These are phyloP conservation scores for Clanis bilineata DNA, from an alignment of 2,888 invertebrate species.

Conservation along the genomic window DNA sequence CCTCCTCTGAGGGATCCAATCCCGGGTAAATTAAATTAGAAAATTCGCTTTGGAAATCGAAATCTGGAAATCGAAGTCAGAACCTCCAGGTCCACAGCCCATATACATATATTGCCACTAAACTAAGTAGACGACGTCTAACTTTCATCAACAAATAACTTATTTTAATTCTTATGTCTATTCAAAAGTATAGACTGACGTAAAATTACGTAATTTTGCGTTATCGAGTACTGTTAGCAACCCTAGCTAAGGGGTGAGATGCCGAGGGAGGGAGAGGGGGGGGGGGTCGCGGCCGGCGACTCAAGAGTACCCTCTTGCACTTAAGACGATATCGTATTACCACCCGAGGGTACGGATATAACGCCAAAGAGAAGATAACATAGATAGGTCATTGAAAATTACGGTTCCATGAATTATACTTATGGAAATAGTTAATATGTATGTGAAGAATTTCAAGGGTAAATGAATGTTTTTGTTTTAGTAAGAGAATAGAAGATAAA, in stretches of 20 bases:
- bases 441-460: background rate
- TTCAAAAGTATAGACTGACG: background rate
- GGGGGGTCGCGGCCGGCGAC: constrained; percentile 24
- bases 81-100: no score
- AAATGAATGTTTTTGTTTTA: no score
- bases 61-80: no score
- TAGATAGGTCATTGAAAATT: background rate
- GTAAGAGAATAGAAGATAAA: background rate
- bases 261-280: constrained; percentile 17
- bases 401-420: background rate
- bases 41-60: no score
- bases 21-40: no score
- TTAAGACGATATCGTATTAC: constrained; percentile 47
- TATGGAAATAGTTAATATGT: background rate
- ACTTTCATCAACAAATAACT: no score
- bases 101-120: no score
- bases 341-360: constrained; percentile 22
- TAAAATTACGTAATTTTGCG: background rate
- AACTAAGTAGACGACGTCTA: no score
- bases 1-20: no score
- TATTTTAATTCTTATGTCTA: no score
- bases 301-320: constrained; percentile 43
- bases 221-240: background rate
- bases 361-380: background rate
- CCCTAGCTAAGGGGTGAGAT: constrained; percentile 23